A percentile compares a stretch with the other conserved stretches of the same genome.
These are phyloP conservation scores for Triplophysa rosa DNA, from an alignment of 2,113 vertebrate species.

Conservation along the genomic window DNA sequence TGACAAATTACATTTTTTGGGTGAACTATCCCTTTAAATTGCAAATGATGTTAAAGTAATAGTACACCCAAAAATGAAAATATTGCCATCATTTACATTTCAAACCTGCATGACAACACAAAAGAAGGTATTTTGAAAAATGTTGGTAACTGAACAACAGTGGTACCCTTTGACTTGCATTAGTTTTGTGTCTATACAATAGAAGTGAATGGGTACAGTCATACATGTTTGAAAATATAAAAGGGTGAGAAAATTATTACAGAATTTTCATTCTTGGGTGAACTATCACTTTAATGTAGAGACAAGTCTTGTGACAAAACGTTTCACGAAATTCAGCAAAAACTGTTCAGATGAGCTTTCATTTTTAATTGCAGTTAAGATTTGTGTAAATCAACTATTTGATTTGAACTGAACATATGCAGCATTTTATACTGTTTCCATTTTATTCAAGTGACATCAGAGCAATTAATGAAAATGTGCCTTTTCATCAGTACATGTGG, in stretches of 20 bases:
- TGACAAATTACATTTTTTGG: too few relatives aligned
- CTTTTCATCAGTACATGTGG: slow-evolving; percentile 4
- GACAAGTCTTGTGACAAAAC: slow-evolving; percentile 5
- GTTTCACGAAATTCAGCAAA: not conserved
- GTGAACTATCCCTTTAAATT: not conserved
- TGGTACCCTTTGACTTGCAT: too few relatives aligned
- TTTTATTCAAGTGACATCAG: slow-evolving; percentile 1
- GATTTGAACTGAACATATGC: not conserved
- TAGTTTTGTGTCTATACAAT: too few relatives aligned
- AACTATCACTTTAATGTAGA: not conserved
- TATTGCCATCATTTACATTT: too few relatives aligned
- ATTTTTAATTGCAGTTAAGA: not conserved
- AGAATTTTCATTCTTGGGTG: too few relatives aligned
- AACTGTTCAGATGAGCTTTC: not conserved
- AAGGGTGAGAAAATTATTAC: too few relatives aligned
- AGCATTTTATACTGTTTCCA: not conserved
- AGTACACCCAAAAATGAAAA: too few relatives aligned
- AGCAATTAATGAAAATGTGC: slow-evolving; percentile 20
- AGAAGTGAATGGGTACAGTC: too few relatives aligned
- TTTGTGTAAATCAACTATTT: not conserved
- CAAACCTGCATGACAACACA: too few relatives aligned
- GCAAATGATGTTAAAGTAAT: not conserved
- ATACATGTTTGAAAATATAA: too few relatives aligned
- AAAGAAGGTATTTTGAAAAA: too few relatives aligned
- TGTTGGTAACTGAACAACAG: too few relatives aligned